phyloP scores from a whole-genome alignment of 2,888 invertebrate genomes.

The Drosophila phalerata region DNA sequence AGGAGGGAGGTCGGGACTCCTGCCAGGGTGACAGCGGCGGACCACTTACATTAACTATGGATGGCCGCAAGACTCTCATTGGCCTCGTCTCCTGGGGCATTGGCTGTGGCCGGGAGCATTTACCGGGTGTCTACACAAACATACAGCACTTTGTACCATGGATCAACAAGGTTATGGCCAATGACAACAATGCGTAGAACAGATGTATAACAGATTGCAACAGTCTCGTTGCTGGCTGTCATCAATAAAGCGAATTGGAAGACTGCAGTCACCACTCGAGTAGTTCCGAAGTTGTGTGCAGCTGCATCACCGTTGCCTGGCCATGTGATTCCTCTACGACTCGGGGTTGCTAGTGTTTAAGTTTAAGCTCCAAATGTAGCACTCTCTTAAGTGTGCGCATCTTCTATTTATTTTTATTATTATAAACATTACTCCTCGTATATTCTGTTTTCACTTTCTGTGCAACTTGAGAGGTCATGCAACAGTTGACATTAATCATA shows the following conservation, averaged over 20 bases:
- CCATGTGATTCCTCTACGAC: slow-evolving; percentile 81
- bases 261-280: slow-evolving; percentile 64
- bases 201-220: slow-evolving; percentile 1
- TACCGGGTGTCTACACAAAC: slow-evolving; percentile 96
- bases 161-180: slow-evolving; percentile 92
- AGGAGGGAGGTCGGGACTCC: slow-evolving; percentile 92
- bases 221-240: slow-evolving; percentile 24
- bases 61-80: slow-evolving; percentile 94
- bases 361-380: slow-evolving; percentile 38
- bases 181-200: slow-evolving; percentile 84
- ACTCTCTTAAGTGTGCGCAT: slow-evolving; percentile 14
- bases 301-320: slow-evolving; percentile 52
- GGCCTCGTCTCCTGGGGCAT: slow-evolving; percentile 96
- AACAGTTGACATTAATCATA: slow-evolving; percentile 30
- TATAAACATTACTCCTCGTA: slow-evolving; percentile 9
- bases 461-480: slow-evolving; percentile 1
- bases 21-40: slow-evolving; percentile 94
- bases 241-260: slow-evolving; percentile 42
- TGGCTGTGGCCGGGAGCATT: slow-evolving; percentile 94
- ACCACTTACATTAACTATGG: slow-evolving; percentile 93
- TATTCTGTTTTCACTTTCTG: not conserved
- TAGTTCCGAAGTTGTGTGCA: slow-evolving; percentile 44
- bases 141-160: slow-evolving; percentile 97
- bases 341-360: slow-evolving; percentile 84
- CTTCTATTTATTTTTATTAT: slow-evolving; percentile 61